A percentile compares a stretch with the other conserved stretches of the same genome.
phyloP scores from a whole-genome alignment of 2,797 vertebrate species.

The Cichlasoma orientale region DNA sequence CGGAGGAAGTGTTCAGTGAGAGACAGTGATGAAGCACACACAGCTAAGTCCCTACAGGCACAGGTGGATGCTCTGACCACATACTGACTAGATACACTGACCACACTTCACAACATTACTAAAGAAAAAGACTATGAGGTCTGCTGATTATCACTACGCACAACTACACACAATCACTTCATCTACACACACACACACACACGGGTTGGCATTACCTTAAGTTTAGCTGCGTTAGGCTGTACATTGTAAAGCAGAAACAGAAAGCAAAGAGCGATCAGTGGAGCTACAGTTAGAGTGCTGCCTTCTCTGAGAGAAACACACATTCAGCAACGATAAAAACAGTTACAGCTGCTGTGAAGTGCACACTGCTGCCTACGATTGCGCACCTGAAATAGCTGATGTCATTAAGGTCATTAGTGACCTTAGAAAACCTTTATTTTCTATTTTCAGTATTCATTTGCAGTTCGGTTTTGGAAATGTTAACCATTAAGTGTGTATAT shows the following conservation, averaged over 20 bases:
- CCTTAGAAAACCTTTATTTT: background rate
- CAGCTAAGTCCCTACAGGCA: constrained; percentile 21
- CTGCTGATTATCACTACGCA: background rate
- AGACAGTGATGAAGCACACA: constrained; percentile 29
- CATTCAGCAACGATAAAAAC: background rate
- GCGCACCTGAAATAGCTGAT: background rate
- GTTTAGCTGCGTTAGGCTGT: constrained; percentile 71
- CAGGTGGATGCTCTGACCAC: constrained; percentile 16
- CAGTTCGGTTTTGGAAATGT: background rate
- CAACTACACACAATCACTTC: constrained; percentile 13
- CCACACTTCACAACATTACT: constrained; percentile 29
- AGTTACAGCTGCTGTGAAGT: background rate
- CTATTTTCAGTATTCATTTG: background rate
- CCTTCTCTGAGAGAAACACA: background rate
- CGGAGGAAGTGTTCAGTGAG: background rate
- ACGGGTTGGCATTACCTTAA: constrained; percentile 65
- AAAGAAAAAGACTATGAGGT: constrained; percentile 20
- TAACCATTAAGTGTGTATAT: background rate
- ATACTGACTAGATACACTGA: constrained; percentile 27
- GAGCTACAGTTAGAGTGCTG: constrained; percentile 14
- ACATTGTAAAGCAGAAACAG: constrained; percentile 58
- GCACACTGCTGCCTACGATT: background rate
- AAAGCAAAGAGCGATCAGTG: constrained; percentile 52
- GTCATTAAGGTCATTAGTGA: background rate
- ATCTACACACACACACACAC: constrained; percentile 10